Evolutionary conservation across 2,888 invertebrate genomes (phyloP).

Genomic region (Stenoptilia bipunctidactyla): DNA sequence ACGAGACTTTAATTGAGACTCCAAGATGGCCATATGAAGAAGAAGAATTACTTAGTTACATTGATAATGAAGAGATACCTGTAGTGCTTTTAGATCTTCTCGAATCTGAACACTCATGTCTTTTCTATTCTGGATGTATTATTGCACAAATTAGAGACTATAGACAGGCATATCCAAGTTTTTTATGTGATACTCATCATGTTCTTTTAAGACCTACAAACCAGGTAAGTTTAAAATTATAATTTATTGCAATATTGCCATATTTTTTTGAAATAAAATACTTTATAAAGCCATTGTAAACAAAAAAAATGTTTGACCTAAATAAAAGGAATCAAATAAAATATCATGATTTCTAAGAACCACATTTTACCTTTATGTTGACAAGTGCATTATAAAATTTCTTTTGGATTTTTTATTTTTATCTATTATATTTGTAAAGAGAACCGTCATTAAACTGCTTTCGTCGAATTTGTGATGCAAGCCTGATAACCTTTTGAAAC

Average conservation of each 20-base stretch:
- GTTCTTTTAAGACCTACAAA: constrained; percentile 89
- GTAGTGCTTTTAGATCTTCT: constrained; percentile 87
- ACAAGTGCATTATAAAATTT: too few species aligned
- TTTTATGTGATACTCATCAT: constrained; percentile 86
- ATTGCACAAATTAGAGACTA: constrained; percentile 93
- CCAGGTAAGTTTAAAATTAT: constrained; percentile 78
- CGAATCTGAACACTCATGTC: constrained; percentile 84
- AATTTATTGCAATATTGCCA: too few species aligned
- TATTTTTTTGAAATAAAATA: too few species aligned
- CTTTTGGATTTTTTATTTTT: too few species aligned
- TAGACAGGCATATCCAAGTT: constrained; percentile 83
- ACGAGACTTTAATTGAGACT: constrained; percentile 81
- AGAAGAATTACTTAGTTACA: constrained; percentile 87
- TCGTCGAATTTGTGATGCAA: too few species aligned
- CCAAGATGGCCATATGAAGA: constrained; percentile 90
- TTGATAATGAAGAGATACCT: constrained; percentile 92
- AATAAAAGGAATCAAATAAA: background rate
- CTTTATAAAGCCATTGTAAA: too few species aligned
- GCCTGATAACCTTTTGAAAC: too few species aligned
- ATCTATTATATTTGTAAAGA: too few species aligned
- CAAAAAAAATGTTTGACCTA: background rate
- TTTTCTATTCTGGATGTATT: constrained; percentile 93
- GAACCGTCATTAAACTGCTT: too few species aligned
- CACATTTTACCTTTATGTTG: too few species aligned
- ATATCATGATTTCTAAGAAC: too few species aligned